Conservation (phyloP, 2,797 vertebrate genomes). For the Hemibagrus guttatus region DNA sequence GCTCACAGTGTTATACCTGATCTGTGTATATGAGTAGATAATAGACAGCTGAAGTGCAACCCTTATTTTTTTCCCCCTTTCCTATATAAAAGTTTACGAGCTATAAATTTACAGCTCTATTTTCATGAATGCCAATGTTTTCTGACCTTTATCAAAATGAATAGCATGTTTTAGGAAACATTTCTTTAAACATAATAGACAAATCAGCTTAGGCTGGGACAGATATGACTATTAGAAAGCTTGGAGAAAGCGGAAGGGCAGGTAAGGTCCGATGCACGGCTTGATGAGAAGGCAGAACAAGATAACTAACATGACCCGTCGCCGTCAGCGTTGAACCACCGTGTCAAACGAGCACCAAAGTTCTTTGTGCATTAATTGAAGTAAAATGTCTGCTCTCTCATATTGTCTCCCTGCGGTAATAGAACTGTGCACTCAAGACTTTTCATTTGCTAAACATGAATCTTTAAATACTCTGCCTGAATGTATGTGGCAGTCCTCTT, state of each 20-base stretch:
- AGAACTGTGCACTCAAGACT: neutral
- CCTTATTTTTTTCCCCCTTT: constrained; percentile 57
- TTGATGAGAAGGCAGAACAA: neutral
- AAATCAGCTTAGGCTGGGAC: constrained; percentile 23
- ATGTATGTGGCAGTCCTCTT: constrained; percentile 19
- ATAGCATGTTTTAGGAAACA: constrained; percentile 69
- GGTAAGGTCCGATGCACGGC: neutral
- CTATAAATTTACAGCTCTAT: constrained; percentile 38
- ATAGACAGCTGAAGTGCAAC: constrained; percentile 50
- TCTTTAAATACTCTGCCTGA: constrained; percentile 34
- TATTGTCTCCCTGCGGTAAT: constrained; percentile 22
- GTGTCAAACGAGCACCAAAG: neutral
- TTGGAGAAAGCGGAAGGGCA: constrained; percentile 15
- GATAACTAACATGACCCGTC: constrained; percentile 4
- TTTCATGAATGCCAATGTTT: constrained; percentile 69
- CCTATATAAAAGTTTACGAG: constrained; percentile 56
- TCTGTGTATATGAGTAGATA: constrained; percentile 36
- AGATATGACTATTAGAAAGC: constrained; percentile 10
- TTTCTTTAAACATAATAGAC: too few relatives aligned
- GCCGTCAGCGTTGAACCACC: neutral
- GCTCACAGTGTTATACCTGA: too few relatives aligned
- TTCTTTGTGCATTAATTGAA: constrained; percentile 6
- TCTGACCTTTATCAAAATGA: constrained; percentile 72
- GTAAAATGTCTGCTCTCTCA: constrained; percentile 14
- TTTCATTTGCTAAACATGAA: constrained; percentile 27